phyloP scores from a whole-genome alignment of 1,140 invertebrate genomes.

The Armadillidium nasatum region DNA sequence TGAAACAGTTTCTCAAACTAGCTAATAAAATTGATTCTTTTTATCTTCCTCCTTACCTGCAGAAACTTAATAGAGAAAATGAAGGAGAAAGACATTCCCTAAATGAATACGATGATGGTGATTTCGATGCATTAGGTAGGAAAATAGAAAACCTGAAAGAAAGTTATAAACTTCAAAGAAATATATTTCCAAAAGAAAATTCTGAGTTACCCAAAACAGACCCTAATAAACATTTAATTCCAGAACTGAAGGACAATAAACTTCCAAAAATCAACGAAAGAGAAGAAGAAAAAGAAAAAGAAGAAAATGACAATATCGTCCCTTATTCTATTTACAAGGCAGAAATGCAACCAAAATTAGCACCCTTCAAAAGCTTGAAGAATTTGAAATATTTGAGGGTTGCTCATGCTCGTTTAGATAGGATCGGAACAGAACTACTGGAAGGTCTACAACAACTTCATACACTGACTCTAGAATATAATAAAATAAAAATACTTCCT shows the following conservation, averaged over 20 bases:
- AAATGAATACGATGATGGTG: background rate
- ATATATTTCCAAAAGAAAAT: background rate
- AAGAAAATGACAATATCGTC: slow-evolving; percentile 27
- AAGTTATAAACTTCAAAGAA: slow-evolving; percentile 4
- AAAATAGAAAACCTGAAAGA: background rate
- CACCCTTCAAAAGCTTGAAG: slow-evolving; percentile 30
- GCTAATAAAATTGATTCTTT: slow-evolving; percentile 27
- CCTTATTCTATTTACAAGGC: slow-evolving; percentile 33
- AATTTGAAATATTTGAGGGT: slow-evolving; percentile 34
- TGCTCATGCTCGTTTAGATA: slow-evolving; percentile 35
- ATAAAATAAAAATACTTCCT: slow-evolving; percentile 35
- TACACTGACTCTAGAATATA: slow-evolving; percentile 37
- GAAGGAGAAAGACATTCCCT: background rate
- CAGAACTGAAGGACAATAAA: background rate
- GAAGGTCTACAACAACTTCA: slow-evolving; percentile 29
- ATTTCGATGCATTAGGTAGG: background rate
- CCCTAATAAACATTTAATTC: background rate
- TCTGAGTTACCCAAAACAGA: background rate
- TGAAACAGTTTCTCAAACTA: slow-evolving; percentile 31
- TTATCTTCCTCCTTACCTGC: slow-evolving; percentile 29
- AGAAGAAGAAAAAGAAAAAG: slow-evolving; percentile 11
- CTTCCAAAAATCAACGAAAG: too few relatives aligned
- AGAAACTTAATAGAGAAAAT: background rate
- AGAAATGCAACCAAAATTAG: slow-evolving; percentile 22
- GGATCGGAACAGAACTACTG: slow-evolving; percentile 30